Base-by-base conservation (phyloP, 2,113 vertebrate genomes). In the Paratilapia polleni region DNA sequence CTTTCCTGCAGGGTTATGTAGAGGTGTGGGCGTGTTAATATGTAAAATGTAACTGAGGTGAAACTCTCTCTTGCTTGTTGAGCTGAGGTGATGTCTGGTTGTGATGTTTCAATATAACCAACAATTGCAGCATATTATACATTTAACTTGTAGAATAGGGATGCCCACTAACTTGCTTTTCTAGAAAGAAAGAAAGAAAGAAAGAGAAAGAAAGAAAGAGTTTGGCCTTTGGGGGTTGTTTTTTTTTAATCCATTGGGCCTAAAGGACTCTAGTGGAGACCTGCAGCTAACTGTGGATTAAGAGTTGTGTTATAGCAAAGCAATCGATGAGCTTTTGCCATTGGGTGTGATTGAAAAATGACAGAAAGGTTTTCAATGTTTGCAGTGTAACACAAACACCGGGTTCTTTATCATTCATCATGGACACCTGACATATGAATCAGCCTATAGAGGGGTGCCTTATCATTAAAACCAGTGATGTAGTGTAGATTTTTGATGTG, bases 391-490 rank as follows among this genome's bases (percentile, higher is more conserved):
- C 20, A 63, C 22, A 60, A 62, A 28, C 66, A 8, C 31, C 10
- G 2, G 20, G 26, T 81, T 79, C 15, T 47, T 60, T 12, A 62
- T 54, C 22, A 47, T 74, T 15, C 14, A 60, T 74, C 31, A 57
- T 57, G 3, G 47, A 60, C 38, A 60, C n/a, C 4, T 60, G 6
- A 83, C 22, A 75, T 41, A 59, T 26, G 20, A 57, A 56, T 82
- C 58, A 84, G 89, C 80, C 68, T 80, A 26, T 24, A 79, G 36
- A 77, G 80, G 56, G 84, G 87, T 94, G 93, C 93, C 93, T 94
- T 93, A 91, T 75, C 8, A 13, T 31, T 80, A 5, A 78, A 82
- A 64, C 80, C 64, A 34, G 43, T 77, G 19, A 75, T 9, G 31
- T 56, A 52, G 54, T 68, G 49, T 59, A 62, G 58, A 68, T 84